Evolutionary conservation across 2,888 invertebrate genomes (phyloP).

Genomic region (Oscheius myriophilus): DNA sequence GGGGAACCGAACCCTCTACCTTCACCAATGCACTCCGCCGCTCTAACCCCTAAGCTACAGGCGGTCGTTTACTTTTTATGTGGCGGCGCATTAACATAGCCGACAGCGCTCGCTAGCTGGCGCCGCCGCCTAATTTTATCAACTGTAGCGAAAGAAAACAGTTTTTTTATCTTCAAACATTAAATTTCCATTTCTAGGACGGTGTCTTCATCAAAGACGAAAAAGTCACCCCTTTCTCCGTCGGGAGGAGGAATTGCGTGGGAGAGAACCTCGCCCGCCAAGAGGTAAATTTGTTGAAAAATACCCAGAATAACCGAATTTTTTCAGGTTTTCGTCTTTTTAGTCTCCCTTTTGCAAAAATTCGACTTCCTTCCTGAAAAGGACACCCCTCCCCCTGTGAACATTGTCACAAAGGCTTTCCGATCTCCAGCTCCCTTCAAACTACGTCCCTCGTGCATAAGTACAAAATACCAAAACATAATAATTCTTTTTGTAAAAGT

Average conservation of each 20-base stretch:
- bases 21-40: too few relatives aligned
- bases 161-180: background rate
- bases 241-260: slow-evolving; percentile 45
- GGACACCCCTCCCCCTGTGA: slow-evolving; percentile 34
- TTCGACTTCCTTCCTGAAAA: slow-evolving; percentile 33
- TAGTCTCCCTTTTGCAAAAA: slow-evolving; percentile 44
- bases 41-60: too few relatives aligned
- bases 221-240: slow-evolving; percentile 45
- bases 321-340: slow-evolving; percentile 38
- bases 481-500: too few relatives aligned
- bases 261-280: slow-evolving; percentile 47
- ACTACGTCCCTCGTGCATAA: slow-evolving; percentile 34
- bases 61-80: too few relatives aligned
- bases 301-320: too few relatives aligned
- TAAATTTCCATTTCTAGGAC: slow-evolving; percentile 4
- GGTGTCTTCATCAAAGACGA: slow-evolving; percentile 45
- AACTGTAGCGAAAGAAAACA: too few relatives aligned
- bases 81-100: too few relatives aligned
- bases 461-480: too few relatives aligned
- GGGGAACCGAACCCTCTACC: too few relatives aligned
- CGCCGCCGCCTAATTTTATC: too few relatives aligned
- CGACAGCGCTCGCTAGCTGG: too few relatives aligned
- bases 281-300: slow-evolving; percentile 31
- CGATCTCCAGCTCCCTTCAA: slow-evolving; percentile 42
- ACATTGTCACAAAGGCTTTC: slow-evolving; percentile 43